Evolutionary conservation across 2,113 vertebrate genomes (phyloP).

Genomic region (Nansenia antarctica): DNA sequence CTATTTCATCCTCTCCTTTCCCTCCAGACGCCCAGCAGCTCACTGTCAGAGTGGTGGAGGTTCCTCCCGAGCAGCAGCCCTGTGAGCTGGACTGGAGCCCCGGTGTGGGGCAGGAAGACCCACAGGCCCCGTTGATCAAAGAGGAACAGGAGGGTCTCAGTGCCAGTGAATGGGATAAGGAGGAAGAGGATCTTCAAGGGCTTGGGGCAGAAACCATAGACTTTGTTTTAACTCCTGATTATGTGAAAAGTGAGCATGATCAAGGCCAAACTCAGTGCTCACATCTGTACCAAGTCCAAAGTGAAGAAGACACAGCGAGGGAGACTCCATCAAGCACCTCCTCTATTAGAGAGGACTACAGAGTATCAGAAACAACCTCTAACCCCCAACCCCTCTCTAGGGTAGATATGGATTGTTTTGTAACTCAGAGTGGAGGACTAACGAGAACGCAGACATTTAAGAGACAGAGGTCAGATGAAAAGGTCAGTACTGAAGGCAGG

Average conservation of each 20-base stretch:
- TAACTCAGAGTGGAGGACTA: too few relatives aligned
- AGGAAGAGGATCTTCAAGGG: neutral
- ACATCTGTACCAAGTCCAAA: too few relatives aligned
- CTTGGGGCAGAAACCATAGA: neutral
- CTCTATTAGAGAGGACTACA: neutral
- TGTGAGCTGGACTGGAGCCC: neutral
- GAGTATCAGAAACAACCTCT: neutral
- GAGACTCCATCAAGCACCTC: neutral
- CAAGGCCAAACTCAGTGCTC: neutral
- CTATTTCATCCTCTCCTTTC: neutral
- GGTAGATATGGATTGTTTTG: too few relatives aligned
- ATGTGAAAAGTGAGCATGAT: neutral
- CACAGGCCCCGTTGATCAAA: neutral
- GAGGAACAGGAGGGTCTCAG: neutral
- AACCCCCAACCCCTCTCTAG: too few relatives aligned
- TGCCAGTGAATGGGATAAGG: too few relatives aligned
- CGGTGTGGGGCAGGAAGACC: neutral
- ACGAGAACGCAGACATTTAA: too few relatives aligned
- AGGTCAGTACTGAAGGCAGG: too few relatives aligned
- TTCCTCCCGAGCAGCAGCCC: neutral
- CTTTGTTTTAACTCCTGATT: neutral
- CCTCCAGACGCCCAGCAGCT: neutral
- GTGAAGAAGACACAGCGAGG: neutral
- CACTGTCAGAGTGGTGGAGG: neutral
- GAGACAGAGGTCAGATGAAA: too few relatives aligned